These are phyloP conservation scores for Ypsolopha scabrella DNA, from an alignment of 2,888 invertebrate genomes.

Conservation along the genomic window DNA sequence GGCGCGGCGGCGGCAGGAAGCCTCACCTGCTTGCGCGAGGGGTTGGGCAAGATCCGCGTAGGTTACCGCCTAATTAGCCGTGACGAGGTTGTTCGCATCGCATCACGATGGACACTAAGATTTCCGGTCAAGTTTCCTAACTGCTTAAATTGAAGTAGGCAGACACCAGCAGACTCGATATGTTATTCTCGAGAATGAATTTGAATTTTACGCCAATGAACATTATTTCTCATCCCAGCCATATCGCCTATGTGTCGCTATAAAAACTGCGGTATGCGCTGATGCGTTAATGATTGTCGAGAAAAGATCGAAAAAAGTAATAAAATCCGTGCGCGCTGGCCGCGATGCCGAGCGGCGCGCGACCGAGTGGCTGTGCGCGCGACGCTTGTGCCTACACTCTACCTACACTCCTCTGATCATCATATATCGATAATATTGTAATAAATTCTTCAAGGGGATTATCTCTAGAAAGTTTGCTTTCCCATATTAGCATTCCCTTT, in stretches of 20 bases:
- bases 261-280: slow-evolving; percentile 35
- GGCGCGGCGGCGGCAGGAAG: slow-evolving; percentile 22
- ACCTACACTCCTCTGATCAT: no score
- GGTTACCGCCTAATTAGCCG: not conserved
- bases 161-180: no score
- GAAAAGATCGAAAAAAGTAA: slow-evolving; percentile 9
- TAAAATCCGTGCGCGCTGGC: slow-evolving; percentile 23
- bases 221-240: not conserved
- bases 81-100: not conserved
- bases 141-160: no score
- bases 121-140: no score
- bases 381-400: no score
- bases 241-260: slow-evolving; percentile 10
- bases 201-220: no score
- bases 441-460: no score
- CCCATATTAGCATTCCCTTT: no score
- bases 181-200: no score
- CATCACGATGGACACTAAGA: no score
- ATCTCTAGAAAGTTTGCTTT: no score
- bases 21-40: slow-evolving; percentile 17
- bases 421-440: no score
- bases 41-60: not conserved
- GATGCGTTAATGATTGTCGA: slow-evolving; percentile 33
- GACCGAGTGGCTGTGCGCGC: slow-evolving; percentile 18
- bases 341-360: slow-evolving; percentile 51